Base-by-base conservation (phyloP, 1,140 invertebrate species). In the Phortica variegata region DNA sequence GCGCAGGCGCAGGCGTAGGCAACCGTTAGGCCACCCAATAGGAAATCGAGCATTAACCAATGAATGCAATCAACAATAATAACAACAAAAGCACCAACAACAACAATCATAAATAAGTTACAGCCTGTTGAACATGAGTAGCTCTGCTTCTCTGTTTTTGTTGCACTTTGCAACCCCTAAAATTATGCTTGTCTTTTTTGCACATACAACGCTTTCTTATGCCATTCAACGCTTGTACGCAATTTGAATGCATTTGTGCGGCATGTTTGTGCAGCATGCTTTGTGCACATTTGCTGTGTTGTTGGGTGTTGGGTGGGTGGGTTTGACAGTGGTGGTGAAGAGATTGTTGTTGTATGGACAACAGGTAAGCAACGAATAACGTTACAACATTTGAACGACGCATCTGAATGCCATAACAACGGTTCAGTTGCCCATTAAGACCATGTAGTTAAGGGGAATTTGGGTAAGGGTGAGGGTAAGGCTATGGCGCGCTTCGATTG, bases 111-210 rank as follows among this genome's bases (percentile, higher is more conserved):
- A 12, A 5, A 17, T 12, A 17, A 38, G 3, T 8, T 7, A 38
- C 13, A 17, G 32, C 23, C 23, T 26, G 23, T 26, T 26, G 23
- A 26, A 34, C n/a, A 34, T 9, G 26, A 29, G 26, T 12, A 4
- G 32, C 13, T n/a, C 6, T 34, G 8, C 6, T 38, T 9, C 3
- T 16, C 6, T 15, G 36, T 8, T 7, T 38, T 19, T 17, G 36
- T 19, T 38, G 36, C 54, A 55, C 23, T 52, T 60, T 65, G 60
- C 63, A 68, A 68, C 63, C 63, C 63, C 65, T 68, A 56, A 68
- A 68, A 55, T 65, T 68, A 68, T 68, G 63, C 63, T 66, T 68
- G 47, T 46, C 34, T 68, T 62, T 68, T 68, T 65, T 51, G 55
- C 52, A 43, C 31, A 52, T 54, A n/a, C n/a, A n/a, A n/a, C n/a